phyloP scores from a whole-genome alignment of 1,140 invertebrate genomes.

The Solenopsis invicta region DNA sequence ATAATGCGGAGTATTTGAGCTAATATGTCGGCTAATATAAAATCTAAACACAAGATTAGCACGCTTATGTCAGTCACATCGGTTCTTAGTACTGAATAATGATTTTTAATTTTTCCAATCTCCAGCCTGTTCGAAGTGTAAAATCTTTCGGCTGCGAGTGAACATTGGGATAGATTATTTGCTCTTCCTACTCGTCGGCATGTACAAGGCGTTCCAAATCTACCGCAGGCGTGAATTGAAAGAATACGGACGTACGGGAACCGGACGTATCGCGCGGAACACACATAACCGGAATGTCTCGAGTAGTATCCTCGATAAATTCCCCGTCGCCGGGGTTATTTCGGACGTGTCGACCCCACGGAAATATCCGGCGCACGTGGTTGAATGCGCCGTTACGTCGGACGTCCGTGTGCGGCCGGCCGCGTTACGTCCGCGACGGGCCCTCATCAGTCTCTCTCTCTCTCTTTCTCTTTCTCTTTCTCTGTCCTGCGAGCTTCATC shows the following conservation, averaged over 20 bases:
- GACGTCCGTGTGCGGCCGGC: constrained; percentile 37
- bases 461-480: no score
- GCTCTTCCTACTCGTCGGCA: background rate
- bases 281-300: constrained; percentile 57
- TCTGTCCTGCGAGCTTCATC: background rate
- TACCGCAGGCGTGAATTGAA: constrained; percentile 6
- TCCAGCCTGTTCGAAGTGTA: no score
- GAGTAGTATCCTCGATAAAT: constrained; percentile 71
- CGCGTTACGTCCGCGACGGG: constrained; percentile 24
- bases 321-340: constrained; percentile 68
- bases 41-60: no score
- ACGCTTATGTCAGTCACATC: no score
- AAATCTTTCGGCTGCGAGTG: background rate
- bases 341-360: constrained; percentile 59
- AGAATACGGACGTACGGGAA: background rate
- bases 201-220: background rate
- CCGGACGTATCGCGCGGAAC: constrained; percentile 37
- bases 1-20: no score
- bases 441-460: background rate
- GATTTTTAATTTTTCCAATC: no score
- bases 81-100: no score
- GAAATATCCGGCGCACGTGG: constrained; percentile 71
- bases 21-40: no score
- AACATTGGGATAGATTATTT: background rate
- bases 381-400: constrained; percentile 39